Evolutionary conservation across 2,113 vertebrate genomes (phyloP).

Genomic region (Numida meleagris): DNA sequence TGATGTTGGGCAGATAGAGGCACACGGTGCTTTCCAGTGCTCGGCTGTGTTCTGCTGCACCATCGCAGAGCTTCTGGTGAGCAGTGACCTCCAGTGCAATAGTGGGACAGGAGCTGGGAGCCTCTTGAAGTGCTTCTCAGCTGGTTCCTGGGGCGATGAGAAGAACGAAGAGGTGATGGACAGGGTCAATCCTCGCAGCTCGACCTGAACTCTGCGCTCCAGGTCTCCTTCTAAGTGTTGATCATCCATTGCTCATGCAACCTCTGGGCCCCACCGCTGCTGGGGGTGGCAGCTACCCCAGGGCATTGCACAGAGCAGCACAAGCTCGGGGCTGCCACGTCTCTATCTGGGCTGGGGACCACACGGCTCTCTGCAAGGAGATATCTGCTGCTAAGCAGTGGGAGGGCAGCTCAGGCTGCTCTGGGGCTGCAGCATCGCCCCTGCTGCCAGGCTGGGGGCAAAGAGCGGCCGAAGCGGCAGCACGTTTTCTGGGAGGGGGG

Average conservation of each 20-base stretch:
- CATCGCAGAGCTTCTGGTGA: background rate
- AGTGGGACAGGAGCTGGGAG: background rate
- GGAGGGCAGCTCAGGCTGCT: background rate
- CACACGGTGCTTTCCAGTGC: background rate
- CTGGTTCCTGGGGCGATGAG: background rate
- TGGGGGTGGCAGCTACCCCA: background rate
- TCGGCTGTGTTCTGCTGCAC: background rate
- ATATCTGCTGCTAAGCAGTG: background rate
- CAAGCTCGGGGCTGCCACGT: fast-evolving
- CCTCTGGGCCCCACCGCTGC: fast-evolving
- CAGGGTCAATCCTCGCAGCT: background rate
- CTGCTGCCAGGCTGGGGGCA: background rate
- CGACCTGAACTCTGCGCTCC: background rate
- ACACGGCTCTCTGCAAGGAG: fast-evolving
- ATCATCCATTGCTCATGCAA: background rate
- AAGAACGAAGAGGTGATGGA: background rate
- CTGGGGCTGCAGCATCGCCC: background rate
- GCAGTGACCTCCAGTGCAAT: fast-evolving
- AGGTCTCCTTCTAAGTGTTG: background rate
- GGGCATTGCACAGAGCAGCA: background rate
- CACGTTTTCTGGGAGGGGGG: background rate
- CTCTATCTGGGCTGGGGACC: background rate
- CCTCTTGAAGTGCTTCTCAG: background rate
- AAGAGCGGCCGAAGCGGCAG: background rate
- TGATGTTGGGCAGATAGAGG: background rate